Evolutionary conservation across 2,113 vertebrate species (phyloP).

Genomic region (Regulus satrapa): DNA sequence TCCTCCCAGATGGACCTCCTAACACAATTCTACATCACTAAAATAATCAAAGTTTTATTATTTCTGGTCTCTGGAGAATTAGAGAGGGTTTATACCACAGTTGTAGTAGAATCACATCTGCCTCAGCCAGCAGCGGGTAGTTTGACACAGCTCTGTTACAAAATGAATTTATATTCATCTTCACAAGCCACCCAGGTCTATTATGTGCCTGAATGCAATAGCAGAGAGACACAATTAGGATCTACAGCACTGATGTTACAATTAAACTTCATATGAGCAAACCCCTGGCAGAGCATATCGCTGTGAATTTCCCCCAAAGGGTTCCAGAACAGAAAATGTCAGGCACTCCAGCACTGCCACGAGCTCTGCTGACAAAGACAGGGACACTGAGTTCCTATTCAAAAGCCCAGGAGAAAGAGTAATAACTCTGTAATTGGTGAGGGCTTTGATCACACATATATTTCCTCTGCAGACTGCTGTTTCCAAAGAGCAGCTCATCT

Average conservation of each 20-base stretch:
- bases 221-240: slow-evolving; percentile 14
- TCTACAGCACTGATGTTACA: not conserved
- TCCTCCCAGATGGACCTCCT: not conserved
- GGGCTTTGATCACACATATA: slow-evolving; percentile 73
- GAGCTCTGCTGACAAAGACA: slow-evolving; percentile 4
- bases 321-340: not conserved
- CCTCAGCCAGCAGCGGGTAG: not conserved
- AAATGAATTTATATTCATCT: slow-evolving; percentile 42
- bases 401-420: slow-evolving; percentile 29
- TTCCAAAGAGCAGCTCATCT: slow-evolving; percentile 68
- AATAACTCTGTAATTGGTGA: slow-evolving; percentile 67
- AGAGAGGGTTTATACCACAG: not conserved
- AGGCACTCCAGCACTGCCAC: not conserved
- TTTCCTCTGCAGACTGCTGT: slow-evolving; percentile 60
- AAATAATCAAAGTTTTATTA: not conserved
- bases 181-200: slow-evolving; percentile 4
- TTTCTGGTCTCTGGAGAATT: not conserved
- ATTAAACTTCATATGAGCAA: not conserved
- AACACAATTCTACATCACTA: not conserved
- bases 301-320: not conserved
- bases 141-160: not conserved
- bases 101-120: not conserved
- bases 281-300: not conserved
- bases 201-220: slow-evolving; percentile 16
- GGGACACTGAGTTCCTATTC: not conserved